Base-by-base conservation (phyloP, 2,797 vertebrate species). In the Sebastes kiyomatsui region DNA sequence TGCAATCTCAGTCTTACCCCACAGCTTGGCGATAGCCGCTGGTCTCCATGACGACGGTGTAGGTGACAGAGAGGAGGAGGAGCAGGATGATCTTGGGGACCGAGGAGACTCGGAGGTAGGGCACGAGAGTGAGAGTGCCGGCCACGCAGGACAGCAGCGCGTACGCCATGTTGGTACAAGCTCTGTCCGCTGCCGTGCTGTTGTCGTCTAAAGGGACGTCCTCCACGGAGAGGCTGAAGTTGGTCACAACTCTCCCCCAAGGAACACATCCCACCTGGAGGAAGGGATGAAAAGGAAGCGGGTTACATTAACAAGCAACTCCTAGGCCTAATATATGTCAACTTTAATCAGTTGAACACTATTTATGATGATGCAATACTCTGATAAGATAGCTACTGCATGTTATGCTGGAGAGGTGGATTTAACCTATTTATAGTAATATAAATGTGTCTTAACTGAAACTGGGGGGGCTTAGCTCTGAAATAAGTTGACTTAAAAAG, bases 21-120 rank as follows among this genome's bases (percentile, higher is more conserved):
- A 96, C 88, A 52, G 96, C 96, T 94, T 95, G 96, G 74, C 97
- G 96, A 92, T 98, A 99, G 80, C 97, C 96, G 1, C 97, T 97
- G 94, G 98, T 96, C 95, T 99, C 98, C 96, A 99, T 96, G 92
- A 98, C 94, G 68, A 96, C 93, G 46, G 98, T 96, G 93, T 99
- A 97, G 90, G 97, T 95, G 79, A 96, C 87, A n/a, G 97, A 97
- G 90, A 99, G 96, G 87, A 98, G 96, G 77, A 97, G 89, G 77
- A 99, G 96, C 75, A 99, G 95, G 88, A 98, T 86, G 90, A 97
- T 96, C 95, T 99, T 99, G 93, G 97, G 97, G 89, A 99, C 92
- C 70, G 98, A 99, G 90, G 98, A 98, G 60, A 99, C 96, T 3
- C 97, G 96, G 83, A 99, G 96, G 95, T 99, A 99, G 88, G 97